phyloP scores from a whole-genome alignment of 2,113 vertebrate species.

The Podarcis raffonei region DNA sequence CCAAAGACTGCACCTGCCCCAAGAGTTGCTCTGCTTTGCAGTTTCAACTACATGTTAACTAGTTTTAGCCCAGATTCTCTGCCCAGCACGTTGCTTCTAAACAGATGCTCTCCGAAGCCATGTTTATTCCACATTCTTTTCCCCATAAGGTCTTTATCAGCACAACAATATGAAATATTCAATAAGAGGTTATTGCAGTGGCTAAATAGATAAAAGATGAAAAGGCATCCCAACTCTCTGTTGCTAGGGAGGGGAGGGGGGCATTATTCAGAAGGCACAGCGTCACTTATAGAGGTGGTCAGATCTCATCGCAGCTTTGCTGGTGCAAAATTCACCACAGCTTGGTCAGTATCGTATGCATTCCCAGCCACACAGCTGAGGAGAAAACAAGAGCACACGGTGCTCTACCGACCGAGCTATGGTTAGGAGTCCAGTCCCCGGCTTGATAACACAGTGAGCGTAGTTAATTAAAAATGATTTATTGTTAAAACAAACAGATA shows the following conservation, averaged over 20 bases:
- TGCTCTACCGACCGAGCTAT: no score
- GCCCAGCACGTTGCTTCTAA: slow-evolving; percentile 44
- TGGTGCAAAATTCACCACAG: no score
- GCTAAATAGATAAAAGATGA: slow-evolving; percentile 77
- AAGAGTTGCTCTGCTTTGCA: slow-evolving; percentile 39
- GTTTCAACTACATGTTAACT: slow-evolving; percentile 37
- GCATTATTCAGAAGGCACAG: slow-evolving; percentile 36
- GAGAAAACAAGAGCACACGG: no score
- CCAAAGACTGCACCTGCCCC: no score
- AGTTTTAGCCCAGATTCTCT: slow-evolving; percentile 48
- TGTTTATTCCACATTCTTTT: slow-evolving; percentile 54
- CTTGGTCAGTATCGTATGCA: no score
- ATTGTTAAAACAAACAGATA: no score
- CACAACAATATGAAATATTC: slow-evolving; percentile 82
- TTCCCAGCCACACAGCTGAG: no score
- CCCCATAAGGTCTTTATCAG: slow-evolving; percentile 70
- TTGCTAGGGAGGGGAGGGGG: slow-evolving; percentile 49
- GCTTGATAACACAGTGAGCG: no score
- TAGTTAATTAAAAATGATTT: no score
- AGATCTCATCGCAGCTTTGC: slow-evolving; percentile 10
- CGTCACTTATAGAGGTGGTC: slow-evolving; percentile 15
- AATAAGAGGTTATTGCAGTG: slow-evolving; percentile 73
- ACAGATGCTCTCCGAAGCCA: slow-evolving; percentile 54
- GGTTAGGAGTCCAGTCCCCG: no score
- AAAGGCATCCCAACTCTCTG: slow-evolving; percentile 52